Conservation (phyloP, 2,797 vertebrate species). For the Sciaenops ocellatus region DNA sequence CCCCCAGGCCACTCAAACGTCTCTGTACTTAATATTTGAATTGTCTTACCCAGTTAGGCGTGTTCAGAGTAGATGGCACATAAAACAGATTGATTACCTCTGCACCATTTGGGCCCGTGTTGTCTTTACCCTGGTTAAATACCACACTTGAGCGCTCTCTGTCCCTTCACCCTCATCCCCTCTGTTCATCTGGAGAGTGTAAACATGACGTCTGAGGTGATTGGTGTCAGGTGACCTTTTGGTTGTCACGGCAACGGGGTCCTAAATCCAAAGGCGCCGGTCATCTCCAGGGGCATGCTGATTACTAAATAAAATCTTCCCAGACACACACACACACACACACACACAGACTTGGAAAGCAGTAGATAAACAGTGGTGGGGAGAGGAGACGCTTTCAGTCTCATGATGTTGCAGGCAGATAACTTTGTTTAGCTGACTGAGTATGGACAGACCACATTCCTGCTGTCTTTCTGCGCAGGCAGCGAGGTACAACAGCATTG, state of each 20-base stretch:
- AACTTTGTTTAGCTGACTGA: slow-evolving; percentile 76
- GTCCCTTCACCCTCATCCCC: slow-evolving; percentile 36
- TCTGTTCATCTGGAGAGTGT: slow-evolving; percentile 63
- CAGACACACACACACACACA: slow-evolving; percentile 25
- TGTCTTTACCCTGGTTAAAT: slow-evolving; percentile 47
- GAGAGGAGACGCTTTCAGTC: slow-evolving; percentile 68
- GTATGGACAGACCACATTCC: slow-evolving; percentile 72
- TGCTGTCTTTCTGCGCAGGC: slow-evolving; percentile 52
- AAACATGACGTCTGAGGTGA: slow-evolving; percentile 76
- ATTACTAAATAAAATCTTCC: slow-evolving; percentile 77
- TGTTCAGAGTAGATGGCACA: neutral
- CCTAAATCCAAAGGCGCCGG: slow-evolving; percentile 69
- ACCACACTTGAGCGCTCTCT: slow-evolving; percentile 21
- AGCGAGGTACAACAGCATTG: slow-evolving; percentile 30
- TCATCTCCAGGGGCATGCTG: slow-evolving; percentile 70
- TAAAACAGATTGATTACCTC: slow-evolving; percentile 27
- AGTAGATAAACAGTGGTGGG: slow-evolving; percentile 69
- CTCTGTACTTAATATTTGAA: slow-evolving; percentile 2
- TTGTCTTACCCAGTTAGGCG: neutral
- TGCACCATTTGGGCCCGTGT: neutral
- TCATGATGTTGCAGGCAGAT: slow-evolving; percentile 77
- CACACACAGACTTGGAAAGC: slow-evolving; percentile 53
- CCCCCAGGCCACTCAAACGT: neutral
- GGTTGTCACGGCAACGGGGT: slow-evolving; percentile 65
- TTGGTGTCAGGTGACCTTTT: slow-evolving; percentile 79